phyloP scores from a whole-genome alignment of 1,140 invertebrate genomes.

The Riptortus pedestris region DNA sequence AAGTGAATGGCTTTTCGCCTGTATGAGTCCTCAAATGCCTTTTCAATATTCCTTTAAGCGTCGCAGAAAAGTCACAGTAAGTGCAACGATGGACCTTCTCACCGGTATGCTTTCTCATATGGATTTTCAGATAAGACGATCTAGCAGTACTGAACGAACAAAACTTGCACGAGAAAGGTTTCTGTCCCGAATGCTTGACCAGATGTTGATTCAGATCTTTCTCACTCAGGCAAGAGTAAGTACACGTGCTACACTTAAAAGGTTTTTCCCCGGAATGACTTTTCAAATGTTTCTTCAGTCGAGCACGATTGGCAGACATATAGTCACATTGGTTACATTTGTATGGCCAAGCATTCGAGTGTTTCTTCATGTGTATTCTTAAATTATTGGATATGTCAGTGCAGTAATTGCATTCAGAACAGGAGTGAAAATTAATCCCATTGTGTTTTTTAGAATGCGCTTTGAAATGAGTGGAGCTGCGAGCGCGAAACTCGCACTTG shows the following conservation, averaged over 20 bases:
- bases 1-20: slow-evolving; percentile 1
- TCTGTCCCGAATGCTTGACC: neutral
- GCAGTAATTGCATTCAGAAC: neutral
- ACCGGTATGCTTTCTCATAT: slow-evolving; percentile 11
- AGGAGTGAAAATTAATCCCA: neutral
- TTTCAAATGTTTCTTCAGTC: slow-evolving; percentile 8
- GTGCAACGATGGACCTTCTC: neutral
- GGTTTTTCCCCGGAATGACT: slow-evolving; percentile 7
- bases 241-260: slow-evolving; percentile 3
- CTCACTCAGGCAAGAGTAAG: neutral
- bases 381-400: neutral
- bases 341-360: neutral
- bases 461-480: neutral
- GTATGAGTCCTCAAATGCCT: neutral
- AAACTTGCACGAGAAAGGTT: neutral
- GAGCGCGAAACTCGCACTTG: neutral
- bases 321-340: neutral
- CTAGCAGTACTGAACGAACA: slow-evolving; percentile 1
- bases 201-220: neutral
- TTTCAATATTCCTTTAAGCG: neutral
- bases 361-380: neutral
- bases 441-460: neutral
- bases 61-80: neutral
- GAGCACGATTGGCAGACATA: neutral
- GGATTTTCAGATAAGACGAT: neutral